Base-by-base conservation (phyloP, 2,888 invertebrate genomes). In the Lasioglossum marginatum region DNA sequence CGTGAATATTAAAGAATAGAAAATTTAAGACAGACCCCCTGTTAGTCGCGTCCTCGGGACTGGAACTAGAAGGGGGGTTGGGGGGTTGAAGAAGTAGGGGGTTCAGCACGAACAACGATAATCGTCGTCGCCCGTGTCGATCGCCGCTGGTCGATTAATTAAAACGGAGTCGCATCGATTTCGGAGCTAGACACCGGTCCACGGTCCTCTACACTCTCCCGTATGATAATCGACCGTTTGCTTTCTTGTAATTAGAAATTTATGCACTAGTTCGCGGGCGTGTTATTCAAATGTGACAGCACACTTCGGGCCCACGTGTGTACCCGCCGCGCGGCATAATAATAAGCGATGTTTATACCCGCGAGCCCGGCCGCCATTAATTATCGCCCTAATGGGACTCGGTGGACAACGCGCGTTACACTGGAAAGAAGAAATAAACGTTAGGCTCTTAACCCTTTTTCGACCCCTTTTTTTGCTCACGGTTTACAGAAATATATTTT, bases 231-330 rank as follows among this genome's bases (percentile, higher is more conserved):
- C 82, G 81, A 88, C 88, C 82, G 84, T 92, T 72, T 89, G 90
- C 92, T 91, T 92, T 89, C 94, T 94, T 94, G 94, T 94, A 94
- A 94, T 94, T 94, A 94, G 93, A 94, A 94, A 94, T 94, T 94
- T 94, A 94, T 94, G 94, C 93, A 94, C 94, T 94, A 94, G 94
- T 94, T 93, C 85, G 92, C 88, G 87, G 91, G 84, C 94, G 90
- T 94, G 94, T 94, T 94, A 94, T 94, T 94, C 94, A 94, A 94
- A 94, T 94, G 94, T 93, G 94, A 94, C 92, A 93, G 91, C 92
- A 92, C 88, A 88, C 87, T 89, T 89, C 85, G 92, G 71, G 87
- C 82, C 83, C 86, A 79, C 68, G 82, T 85, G 88, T 91, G 86
- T 91, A 91, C 91, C 60, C 87, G 85, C 88, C 52, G 52, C 23